phyloP scores from a whole-genome alignment of 2,888 invertebrate species.

The Cryptus armator region DNA sequence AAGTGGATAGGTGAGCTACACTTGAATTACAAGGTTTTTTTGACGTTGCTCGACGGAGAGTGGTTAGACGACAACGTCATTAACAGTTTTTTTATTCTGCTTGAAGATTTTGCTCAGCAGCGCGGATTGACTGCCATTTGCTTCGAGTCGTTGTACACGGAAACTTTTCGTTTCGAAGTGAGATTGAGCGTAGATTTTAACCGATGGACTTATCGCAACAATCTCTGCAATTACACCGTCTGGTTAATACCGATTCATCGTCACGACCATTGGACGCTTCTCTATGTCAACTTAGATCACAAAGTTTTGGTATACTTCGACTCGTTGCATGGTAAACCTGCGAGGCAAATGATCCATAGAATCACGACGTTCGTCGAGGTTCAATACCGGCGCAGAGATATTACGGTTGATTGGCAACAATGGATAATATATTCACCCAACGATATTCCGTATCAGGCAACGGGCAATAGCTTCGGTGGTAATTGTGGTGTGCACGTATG shows the following conservation, averaged over 20 bases:
- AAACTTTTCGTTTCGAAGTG: neutral
- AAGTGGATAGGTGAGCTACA: neutral
- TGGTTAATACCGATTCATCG: neutral
- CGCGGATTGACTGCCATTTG: neutral
- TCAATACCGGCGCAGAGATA: neutral
- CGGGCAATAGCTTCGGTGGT: neutral
- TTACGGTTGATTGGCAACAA: neutral
- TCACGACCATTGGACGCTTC: neutral
- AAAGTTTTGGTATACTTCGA: neutral
- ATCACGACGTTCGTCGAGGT: neutral
- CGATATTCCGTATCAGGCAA: neutral
- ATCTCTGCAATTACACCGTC: neutral
- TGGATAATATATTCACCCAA: neutral
- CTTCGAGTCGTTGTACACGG: neutral
- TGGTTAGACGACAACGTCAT: neutral
- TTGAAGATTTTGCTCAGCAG: neutral
- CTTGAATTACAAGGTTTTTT: neutral
- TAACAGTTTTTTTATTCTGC: neutral
- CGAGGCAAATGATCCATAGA: neutral
- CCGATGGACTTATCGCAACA: neutral
- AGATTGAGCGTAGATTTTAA: neutral
- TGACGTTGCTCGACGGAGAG: neutral
- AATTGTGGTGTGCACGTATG: neutral
- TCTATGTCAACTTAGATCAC: neutral
- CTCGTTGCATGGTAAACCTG: neutral